Evolutionary conservation across 2,888 invertebrate species (phyloP), one percentile per base, ranked within the genome.

Genomic region (Troilus luridus): DNA sequence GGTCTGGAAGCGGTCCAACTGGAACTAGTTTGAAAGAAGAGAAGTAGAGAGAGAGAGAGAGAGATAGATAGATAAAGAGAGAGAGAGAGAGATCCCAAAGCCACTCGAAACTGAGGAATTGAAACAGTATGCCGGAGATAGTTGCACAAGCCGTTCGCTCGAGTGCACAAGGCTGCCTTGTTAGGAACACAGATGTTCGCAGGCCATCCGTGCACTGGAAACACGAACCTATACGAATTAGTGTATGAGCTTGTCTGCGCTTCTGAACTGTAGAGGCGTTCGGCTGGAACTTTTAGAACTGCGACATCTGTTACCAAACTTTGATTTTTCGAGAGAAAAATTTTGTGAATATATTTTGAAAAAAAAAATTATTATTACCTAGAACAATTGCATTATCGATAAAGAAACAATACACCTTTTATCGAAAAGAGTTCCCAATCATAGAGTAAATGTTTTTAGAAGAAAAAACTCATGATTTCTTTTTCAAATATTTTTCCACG

Each of bases 1-100:
- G n/a, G 85, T 41, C 85, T 85, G 85, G 85, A 85, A 85, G 1
- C 10, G 56, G 85, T 85, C 85, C 85, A 85, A 85, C 85, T 85
- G 85, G 85, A 85, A 11, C 54, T n/a, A 21, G 85, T 56, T 54
- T 21, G 19, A 85, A 56, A 7, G 12, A 21, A 27, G 56, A 56
- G 85, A 85, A 56, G 56, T 54, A 41, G 21, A 67, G 12, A 12
- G 67, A 67, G 67, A 72, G 27, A 27, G 72, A 72, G 72, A n/a
- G n/a, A n/a, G n/a, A n/a, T n/a, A n/a, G n/a, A n/a, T n/a, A n/a
- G n/a, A n/a, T n/a, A n/a, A n/a, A n/a, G n/a, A n/a, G n/a, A n/a
- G n/a, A n/a, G n/a, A n/a, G n/a, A n/a, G n/a, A n/a, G n/a, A n/a
- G n/a, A n/a, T n/a, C n/a, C n/a, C n/a, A n/a, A 27, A 41, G 17